Base-by-base conservation (phyloP, 2,797 vertebrate genomes). In the Pseudotriccus pelzelni region DNA sequence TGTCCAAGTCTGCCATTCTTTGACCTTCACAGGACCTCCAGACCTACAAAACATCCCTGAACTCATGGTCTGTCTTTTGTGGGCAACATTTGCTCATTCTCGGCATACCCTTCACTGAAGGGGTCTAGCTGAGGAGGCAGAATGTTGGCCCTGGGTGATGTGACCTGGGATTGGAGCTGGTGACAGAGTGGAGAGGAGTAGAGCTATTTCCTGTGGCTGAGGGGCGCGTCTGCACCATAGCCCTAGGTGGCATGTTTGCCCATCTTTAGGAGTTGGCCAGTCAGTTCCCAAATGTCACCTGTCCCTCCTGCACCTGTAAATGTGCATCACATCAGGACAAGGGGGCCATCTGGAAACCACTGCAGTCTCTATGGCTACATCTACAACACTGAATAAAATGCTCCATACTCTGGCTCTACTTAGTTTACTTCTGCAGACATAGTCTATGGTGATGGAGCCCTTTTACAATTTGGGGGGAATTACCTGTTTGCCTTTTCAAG, bases 71-170 rank as follows among this genome's bases (percentile, higher is more conserved):
- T 0, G 0, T n/a, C 47, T 86, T 91, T 84, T 50, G 44, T 34
- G 49, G 6, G 0, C 0, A 2, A 43, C 2, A 1, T 88, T 84
- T 52, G 30, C 55, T 86, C 24, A 3, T 76, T 92, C 55, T 67
- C 67, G 0, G 0, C 1, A 1, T 4, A 60, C 0, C 0, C 28
- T 67, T 62, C 1, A 5, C 59, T 46, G 62, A 41, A 73, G 63
- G 24, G 18, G 28, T 59, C 77, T 86, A 32, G 44, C 89, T 56
- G 88, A 91, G 55, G 64, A 84, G 81, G 47, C 50, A 49, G 62
- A 50, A n/a, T 24, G 20, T 24, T 47, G 69, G 43, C 62, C 49
- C 3, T 37, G 63, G n/a, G 32, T 58, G 84, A 60, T 2, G 4
- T 82, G 84, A 79, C 74, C 70, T 37, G 39, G 34, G 62, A 8